A percentile compares a stretch with the other conserved stretches of the same genome.
Evolutionary conservation across 2,888 invertebrate species (phyloP).

Genomic region (Abrostola tripartita): DNA sequence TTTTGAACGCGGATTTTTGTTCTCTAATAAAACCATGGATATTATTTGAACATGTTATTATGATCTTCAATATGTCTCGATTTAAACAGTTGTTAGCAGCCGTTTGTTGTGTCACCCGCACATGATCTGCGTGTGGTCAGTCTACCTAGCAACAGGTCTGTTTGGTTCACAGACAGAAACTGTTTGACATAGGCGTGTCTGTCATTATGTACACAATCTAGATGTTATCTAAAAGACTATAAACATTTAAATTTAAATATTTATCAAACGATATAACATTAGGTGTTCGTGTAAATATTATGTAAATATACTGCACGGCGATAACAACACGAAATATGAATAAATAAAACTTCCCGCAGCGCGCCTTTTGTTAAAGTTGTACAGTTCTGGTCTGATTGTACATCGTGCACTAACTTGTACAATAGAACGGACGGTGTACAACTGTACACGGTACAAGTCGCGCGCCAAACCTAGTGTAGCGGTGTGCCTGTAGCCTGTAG

Average conservation of each 20-base stretch:
- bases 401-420: slow-evolving; percentile 7
- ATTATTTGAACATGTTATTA: too few species aligned
- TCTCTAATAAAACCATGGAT: background rate
- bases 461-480: slow-evolving; percentile 15
- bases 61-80: too few species aligned
- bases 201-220: too few species aligned
- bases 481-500: background rate
- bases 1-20: background rate
- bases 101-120: background rate
- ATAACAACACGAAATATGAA: slow-evolving; percentile 15
- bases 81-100: too few species aligned
- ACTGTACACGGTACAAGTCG: background rate
- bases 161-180: background rate
- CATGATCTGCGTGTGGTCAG: background rate
- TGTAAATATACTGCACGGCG: background rate
- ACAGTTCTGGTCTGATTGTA: slow-evolving; percentile 13
- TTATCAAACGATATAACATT: too few species aligned
- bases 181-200: background rate
- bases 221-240: too few species aligned
- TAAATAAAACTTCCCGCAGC: slow-evolving; percentile 14
- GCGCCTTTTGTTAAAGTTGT: slow-evolving; percentile 27
- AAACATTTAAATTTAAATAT: too few species aligned
- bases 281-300: too few species aligned
- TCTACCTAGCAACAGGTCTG: background rate
- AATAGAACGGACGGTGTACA: slow-evolving; percentile 15